phyloP scores from a whole-genome alignment of 2,888 invertebrate genomes.

The Nomada ferruginata region DNA sequence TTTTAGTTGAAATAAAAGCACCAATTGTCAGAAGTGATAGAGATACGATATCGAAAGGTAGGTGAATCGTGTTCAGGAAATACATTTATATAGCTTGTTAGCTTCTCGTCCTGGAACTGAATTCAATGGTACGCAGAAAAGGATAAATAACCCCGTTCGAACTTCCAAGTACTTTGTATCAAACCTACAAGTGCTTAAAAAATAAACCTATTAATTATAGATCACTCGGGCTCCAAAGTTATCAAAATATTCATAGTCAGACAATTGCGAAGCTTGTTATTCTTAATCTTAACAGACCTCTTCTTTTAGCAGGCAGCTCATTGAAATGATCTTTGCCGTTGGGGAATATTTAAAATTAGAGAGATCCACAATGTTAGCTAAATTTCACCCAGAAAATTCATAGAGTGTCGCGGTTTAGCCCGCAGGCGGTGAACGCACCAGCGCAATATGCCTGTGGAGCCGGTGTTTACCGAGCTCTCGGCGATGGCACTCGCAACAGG shows the following conservation, averaged over 20 bases:
- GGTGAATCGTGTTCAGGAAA: background rate
- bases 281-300: too few relatives aligned
- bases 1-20: too few relatives aligned
- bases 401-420: background rate
- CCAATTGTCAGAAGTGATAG: too few relatives aligned
- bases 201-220: constrained; percentile 5
- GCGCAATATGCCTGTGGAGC: constrained; percentile 54
- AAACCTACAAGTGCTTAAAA: background rate
- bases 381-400: constrained; percentile 16
- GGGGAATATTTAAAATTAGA: background rate
- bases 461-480: constrained; percentile 58
- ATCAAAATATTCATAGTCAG: too few relatives aligned
- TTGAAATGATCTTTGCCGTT: too few relatives aligned
- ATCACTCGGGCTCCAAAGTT: background rate
- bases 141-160: constrained; percentile 6
- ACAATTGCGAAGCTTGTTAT: too few relatives aligned
- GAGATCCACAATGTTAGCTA: constrained; percentile 16
- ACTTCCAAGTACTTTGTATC: background rate
- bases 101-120: background rate
- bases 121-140: background rate
- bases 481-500: constrained; percentile 38
- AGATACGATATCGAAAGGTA: background rate
- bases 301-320: too few relatives aligned
- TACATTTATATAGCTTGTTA: background rate
- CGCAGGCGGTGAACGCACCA: constrained; percentile 33